phyloP scores from a whole-genome alignment of 2,113 vertebrate genomes.

The Nothobranchius kuhntae region DNA sequence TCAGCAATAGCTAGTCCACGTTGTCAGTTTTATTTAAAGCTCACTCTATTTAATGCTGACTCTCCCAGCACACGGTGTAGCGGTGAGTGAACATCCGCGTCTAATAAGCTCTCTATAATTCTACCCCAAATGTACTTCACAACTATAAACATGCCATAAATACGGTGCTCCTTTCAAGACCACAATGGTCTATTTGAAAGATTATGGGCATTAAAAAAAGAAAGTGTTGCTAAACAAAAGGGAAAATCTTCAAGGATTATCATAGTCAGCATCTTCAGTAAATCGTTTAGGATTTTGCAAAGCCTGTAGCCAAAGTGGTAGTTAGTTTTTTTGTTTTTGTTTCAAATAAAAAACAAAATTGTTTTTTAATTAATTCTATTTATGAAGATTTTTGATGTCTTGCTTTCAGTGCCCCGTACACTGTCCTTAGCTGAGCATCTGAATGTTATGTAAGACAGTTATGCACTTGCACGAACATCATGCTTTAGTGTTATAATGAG shows the following conservation, averaged over 20 bases:
- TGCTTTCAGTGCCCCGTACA: slow-evolving; percentile 25
- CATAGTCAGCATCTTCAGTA: slow-evolving; percentile 17
- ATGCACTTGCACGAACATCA: slow-evolving; percentile 18
- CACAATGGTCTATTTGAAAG: slow-evolving; percentile 21
- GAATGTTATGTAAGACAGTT: slow-evolving; percentile 58
- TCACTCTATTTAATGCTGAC: slow-evolving; percentile 44
- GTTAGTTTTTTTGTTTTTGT: not conserved
- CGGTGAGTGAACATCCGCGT: slow-evolving; percentile 17
- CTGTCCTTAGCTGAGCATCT: slow-evolving; percentile 51
- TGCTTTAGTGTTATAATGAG: slow-evolving; percentile 48
- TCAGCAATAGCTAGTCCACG: slow-evolving; percentile 37
- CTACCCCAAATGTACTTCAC: slow-evolving; percentile 28
- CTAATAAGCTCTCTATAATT: slow-evolving; percentile 36
- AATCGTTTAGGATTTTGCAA: slow-evolving; percentile 41
- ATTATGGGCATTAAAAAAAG: slow-evolving; percentile 48
- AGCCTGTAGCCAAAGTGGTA: slow-evolving; percentile 3
- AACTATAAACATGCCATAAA: slow-evolving; percentile 38
- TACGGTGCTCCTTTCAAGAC: slow-evolving; percentile 29
- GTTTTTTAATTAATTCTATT: no score
- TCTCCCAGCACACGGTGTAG: slow-evolving; percentile 17
- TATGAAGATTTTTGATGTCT: no score
- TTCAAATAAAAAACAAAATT: no score
- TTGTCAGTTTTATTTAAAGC: slow-evolving; percentile 59
- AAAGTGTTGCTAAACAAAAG: slow-evolving; percentile 18
- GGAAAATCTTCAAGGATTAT: slow-evolving; percentile 42